Conservation (phyloP, 1,140 invertebrate species). For the Homarus americanus region DNA sequence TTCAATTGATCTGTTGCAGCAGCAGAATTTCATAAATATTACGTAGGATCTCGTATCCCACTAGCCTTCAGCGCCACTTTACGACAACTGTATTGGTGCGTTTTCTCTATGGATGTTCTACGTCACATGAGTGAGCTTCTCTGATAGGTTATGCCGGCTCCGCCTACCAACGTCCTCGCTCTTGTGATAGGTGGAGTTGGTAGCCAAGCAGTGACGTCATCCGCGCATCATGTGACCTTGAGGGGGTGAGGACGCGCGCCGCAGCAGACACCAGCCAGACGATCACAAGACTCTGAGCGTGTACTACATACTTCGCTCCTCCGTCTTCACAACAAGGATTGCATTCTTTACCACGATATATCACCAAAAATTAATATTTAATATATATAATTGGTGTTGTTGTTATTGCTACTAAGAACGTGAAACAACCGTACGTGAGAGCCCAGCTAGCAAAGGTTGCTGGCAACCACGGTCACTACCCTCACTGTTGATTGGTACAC, state of each 20-base stretch:
- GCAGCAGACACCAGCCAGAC: constrained; percentile 60
- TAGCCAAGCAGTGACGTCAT: constrained; percentile 57
- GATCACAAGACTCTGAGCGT: neutral
- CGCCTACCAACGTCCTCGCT: constrained; percentile 51
- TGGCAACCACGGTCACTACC: neutral
- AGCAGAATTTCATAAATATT: constrained; percentile 61
- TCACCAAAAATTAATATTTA: neutral
- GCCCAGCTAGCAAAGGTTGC: too few species aligned
- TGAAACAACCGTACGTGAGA: too few species aligned
- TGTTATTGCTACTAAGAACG: too few species aligned
- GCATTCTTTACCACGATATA: too few species aligned
- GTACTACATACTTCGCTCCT: constrained; percentile 2
- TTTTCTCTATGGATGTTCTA: constrained; percentile 19
- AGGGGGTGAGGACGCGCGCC: constrained; percentile 45
- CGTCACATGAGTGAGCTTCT: constrained; percentile 21
- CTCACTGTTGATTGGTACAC: too few species aligned
- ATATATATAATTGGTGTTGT: too few species aligned
- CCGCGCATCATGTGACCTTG: constrained; percentile 69
- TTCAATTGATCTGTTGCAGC: constrained; percentile 55
- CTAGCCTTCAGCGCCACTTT: constrained; percentile 40
- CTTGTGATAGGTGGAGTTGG: constrained; percentile 32
- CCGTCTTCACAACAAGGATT: neutral
- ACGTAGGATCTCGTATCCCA: constrained; percentile 32
- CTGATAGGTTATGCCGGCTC: constrained; percentile 40
- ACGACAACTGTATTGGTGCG: constrained; percentile 49